Percentiles rank a stretch among this genome's conserved stretches.
These are phyloP conservation scores for Alfaro cultratus DNA, from an alignment of 2,797 vertebrate species.

Conservation along the genomic window DNA sequence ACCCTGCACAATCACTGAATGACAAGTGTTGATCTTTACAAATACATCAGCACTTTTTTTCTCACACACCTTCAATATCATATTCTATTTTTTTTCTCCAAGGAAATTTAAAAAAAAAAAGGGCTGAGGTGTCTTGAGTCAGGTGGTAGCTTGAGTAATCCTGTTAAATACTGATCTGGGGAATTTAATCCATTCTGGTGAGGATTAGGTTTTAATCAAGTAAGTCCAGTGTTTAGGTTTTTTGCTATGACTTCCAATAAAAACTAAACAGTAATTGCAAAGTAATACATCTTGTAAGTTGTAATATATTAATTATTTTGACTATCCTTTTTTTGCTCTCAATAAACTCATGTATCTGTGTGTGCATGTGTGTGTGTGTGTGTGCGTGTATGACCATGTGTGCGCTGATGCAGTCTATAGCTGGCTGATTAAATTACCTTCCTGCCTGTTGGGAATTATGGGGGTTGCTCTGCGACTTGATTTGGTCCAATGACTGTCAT, in stretches of 20 bases:
- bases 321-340: neutral
- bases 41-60: neutral
- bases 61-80: neutral
- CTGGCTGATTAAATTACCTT: conserved; percentile 70
- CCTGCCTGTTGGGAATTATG: conserved; percentile 59
- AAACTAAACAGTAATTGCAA: conserved; percentile 17
- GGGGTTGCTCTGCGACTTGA: conserved; percentile 56
- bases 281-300: neutral
- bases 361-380: conserved; percentile 10
- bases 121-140: conserved; percentile 28
- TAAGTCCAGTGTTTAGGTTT: conserved; percentile 63
- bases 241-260: conserved; percentile 41
- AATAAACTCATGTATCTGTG: neutral
- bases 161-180: conserved; percentile 61
- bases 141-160: conserved; percentile 56
- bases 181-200: conserved; percentile 69
- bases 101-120: neutral
- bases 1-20: conserved; percentile 15
- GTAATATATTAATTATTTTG: neutral
- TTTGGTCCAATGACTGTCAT: conserved; percentile 59
- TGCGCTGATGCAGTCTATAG: conserved; percentile 47
- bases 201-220: conserved; percentile 65
- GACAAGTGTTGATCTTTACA: conserved; percentile 4
- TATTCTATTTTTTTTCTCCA: neutral
- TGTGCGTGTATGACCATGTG: conserved; percentile 16